phyloP scores from a whole-genome alignment of 2,888 invertebrate species.

The Orthonevra nobilis region DNA sequence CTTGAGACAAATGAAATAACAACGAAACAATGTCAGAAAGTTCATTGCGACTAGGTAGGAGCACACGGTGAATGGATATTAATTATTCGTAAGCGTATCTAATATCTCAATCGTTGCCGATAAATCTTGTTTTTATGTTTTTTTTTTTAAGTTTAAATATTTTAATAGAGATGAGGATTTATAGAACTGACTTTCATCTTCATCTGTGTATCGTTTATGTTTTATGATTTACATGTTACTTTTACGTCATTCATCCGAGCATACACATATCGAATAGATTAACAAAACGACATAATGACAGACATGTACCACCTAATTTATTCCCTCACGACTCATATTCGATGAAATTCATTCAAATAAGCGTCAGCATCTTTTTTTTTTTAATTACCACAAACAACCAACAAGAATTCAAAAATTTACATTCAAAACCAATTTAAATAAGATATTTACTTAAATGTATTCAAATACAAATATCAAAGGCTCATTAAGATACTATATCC shows the following conservation, averaged over 20 bases:
- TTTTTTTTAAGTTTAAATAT: slow-evolving; percentile 21
- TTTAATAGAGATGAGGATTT: slow-evolving; percentile 24
- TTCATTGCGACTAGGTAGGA: slow-evolving; percentile 43
- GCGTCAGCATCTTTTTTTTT: no score
- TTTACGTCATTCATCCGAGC: no score
- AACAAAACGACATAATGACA: background rate
- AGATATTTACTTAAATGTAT: slow-evolving; percentile 29
- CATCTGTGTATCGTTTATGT: no score
- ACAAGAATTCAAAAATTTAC: slow-evolving; percentile 18
- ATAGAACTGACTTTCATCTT: no score
- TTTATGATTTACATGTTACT: no score
- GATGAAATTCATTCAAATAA: no score
- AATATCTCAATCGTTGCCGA: slow-evolving; percentile 54
- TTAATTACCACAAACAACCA: background rate
- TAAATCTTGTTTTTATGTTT: slow-evolving; percentile 47
- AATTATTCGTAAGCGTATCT: slow-evolving; percentile 58
- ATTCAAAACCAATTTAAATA: slow-evolving; percentile 22
- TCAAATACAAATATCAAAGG: slow-evolving; percentile 34
- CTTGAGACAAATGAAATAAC: slow-evolving; percentile 21
- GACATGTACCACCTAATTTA: slow-evolving; percentile 25
- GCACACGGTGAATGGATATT: slow-evolving; percentile 20
- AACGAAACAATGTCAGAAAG: slow-evolving; percentile 55
- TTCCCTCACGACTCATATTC: background rate
- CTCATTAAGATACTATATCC: slow-evolving; percentile 42
- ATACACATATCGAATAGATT: no score